phyloP scores from a whole-genome alignment of 92 coral and sea anemone species.

The Bergia puertoricense region DNA sequence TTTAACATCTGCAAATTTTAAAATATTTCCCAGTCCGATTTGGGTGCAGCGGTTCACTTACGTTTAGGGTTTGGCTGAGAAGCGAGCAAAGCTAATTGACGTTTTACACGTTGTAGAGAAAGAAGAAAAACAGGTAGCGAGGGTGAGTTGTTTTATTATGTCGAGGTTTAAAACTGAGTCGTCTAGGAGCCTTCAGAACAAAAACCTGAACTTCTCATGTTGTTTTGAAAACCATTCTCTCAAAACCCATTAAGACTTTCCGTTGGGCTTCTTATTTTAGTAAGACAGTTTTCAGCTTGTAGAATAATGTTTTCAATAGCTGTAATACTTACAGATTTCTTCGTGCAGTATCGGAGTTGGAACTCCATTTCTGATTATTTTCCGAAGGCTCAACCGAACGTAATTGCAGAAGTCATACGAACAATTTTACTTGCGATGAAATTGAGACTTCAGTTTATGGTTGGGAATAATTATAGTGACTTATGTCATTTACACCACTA shows the following conservation, averaged over 20 bases:
- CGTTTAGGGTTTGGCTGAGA: neutral
- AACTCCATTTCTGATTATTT: too few species aligned
- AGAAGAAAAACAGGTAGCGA: neutral
- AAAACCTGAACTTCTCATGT: too few species aligned
- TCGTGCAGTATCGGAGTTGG: neutral
- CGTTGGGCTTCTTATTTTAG: too few species aligned
- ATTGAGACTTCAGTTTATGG: too few species aligned
- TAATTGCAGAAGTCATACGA: too few species aligned
- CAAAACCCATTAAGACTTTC: neutral
- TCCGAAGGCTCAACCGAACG: too few species aligned
- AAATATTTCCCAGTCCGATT: neutral
- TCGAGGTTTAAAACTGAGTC: neutral
- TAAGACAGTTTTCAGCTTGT: neutral
- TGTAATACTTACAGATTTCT: neutral
- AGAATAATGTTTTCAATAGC: neutral
- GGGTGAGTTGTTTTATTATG: neutral
- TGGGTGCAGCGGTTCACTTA: neutral
- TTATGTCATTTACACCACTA: too few species aligned
- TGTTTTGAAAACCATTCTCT: neutral
- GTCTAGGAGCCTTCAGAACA: neutral
- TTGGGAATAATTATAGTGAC: too few species aligned
- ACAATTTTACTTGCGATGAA: too few species aligned
- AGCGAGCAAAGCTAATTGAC: neutral
- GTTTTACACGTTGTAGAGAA: neutral
- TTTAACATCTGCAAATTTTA: too few species aligned